These are phyloP conservation scores for Ectropis grisescens DNA, from an alignment of 1,140 invertebrate species.

Conservation along the genomic window DNA sequence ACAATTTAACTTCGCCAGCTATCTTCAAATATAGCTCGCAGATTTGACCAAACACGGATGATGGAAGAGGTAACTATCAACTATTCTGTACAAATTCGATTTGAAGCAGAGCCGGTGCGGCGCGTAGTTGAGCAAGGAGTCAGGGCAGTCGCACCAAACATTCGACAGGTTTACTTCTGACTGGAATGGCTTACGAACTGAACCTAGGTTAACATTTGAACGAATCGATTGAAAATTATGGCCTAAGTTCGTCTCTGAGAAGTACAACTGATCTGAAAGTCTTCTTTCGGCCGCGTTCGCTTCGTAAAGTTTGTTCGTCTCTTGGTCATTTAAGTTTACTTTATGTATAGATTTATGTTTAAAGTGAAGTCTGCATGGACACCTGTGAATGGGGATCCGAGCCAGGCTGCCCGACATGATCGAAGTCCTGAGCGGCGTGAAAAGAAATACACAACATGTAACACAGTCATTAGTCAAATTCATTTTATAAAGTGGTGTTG, in stretches of 20 bases:
- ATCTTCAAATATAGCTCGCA: conserved; percentile 49
- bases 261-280: no score
- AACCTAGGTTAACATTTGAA: neutral
- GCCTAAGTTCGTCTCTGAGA: no score
- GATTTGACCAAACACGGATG: conserved; percentile 43
- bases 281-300: no score
- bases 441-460: conserved; percentile 9
- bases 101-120: conserved; percentile 44
- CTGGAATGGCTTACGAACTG: conserved; percentile 2
- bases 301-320: no score
- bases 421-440: conserved; percentile 59
- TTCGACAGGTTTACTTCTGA: conserved; percentile 18
- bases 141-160: conserved; percentile 42
- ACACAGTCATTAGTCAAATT: no score
- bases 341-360: neutral
- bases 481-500: no score
- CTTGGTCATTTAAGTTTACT: neutral
- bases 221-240: no score
- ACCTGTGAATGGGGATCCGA: conserved; percentile 68
- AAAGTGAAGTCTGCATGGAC: conserved; percentile 13
- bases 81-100: conserved; percentile 31
- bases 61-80: conserved; percentile 48
- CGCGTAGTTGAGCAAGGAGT: conserved; percentile 36
- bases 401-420: conserved; percentile 63
- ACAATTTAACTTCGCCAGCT: no score